phyloP scores from a whole-genome alignment of 2,888 invertebrate species.

The Morpho helenor region DNA sequence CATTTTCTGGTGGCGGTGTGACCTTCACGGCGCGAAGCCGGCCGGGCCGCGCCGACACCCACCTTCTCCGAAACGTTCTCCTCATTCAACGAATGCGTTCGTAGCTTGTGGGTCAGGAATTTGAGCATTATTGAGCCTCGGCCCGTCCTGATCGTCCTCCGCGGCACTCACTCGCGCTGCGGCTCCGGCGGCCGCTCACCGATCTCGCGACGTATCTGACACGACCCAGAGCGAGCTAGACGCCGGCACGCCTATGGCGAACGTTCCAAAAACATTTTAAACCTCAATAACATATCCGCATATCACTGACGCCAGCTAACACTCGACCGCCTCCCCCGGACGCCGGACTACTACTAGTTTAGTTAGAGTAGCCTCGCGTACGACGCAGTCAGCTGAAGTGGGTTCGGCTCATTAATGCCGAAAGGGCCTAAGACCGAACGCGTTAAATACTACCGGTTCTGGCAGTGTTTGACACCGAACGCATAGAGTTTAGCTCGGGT shows the following conservation, averaged over 20 bases:
- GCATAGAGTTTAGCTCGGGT: conserved; percentile 24
- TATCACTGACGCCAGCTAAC: conserved; percentile 43
- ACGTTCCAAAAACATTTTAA: conserved; percentile 61
- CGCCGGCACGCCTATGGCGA: conserved; percentile 54
- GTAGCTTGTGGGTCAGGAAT: conserved; percentile 91
- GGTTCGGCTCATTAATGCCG: conserved; percentile 62
- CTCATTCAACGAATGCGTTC: conserved; percentile 92
- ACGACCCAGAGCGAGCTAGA: conserved; percentile 33
- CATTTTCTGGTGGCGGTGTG: conserved; percentile 56
- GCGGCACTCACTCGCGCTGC: conserved; percentile 40
- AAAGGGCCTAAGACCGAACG: conserved; percentile 56
- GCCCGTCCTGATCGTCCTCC: conserved; percentile 61
- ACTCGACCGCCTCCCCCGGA: conserved; percentile 51
- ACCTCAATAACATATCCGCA: conserved; percentile 60
- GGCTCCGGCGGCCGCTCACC: conserved; percentile 30
- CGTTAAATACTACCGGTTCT: conserved; percentile 45
- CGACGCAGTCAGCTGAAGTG: conserved; percentile 79
- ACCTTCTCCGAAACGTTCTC: conserved; percentile 88
- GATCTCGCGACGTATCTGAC: conserved; percentile 13
- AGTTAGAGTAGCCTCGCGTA: conserved; percentile 72
- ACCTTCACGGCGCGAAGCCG: conserved; percentile 37
- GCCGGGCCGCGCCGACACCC: conserved; percentile 60
- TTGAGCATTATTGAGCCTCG: conserved; percentile 87
- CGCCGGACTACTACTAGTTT: conserved; percentile 70
- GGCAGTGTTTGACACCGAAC: conserved; percentile 26